Conservation (phyloP, 2,888 invertebrate species). For the Cartodere bifasciata region DNA sequence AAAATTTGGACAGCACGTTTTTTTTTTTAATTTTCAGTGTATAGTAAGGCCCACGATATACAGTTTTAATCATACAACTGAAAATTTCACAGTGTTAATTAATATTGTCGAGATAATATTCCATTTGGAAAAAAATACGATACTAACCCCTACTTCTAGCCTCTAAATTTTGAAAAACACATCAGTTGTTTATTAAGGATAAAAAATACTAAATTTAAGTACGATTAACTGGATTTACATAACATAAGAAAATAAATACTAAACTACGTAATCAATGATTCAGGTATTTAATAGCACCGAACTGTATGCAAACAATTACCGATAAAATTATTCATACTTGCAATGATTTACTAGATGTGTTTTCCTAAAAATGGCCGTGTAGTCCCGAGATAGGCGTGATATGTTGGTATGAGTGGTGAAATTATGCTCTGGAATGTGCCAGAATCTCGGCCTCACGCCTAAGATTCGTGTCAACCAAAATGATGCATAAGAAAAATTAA, state of each 20-base stretch:
- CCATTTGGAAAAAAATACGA: constrained; percentile 30
- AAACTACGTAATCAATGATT: no score
- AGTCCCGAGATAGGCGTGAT: constrained; percentile 31
- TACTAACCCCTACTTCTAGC: constrained; percentile 26
- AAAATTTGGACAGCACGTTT: constrained; percentile 38
- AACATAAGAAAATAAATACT: no score
- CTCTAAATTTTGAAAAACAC: constrained; percentile 22
- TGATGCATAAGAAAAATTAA: no score
- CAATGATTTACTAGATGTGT: no score
- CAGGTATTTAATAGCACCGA: no score
- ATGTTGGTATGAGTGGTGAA: constrained; percentile 28
- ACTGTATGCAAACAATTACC: no score
- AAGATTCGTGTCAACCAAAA: neutral
- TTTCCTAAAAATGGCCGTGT: constrained; percentile 14
- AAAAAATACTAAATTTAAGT: no score
- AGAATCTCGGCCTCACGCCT: constrained; percentile 20
- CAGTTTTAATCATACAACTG: constrained; percentile 38
- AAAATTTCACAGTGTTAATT: constrained; percentile 37
- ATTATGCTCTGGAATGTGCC: constrained; percentile 24
- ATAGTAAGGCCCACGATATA: constrained; percentile 42
- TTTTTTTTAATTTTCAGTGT: constrained; percentile 36
- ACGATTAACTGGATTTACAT: no score
- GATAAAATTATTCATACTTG: no score
- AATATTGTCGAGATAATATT: constrained; percentile 37
- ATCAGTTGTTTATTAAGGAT: no score